Evolutionary conservation across 2,888 invertebrate species (phyloP), one percentile per base, ranked within the genome.

Genomic region (Bugula neritina): DNA sequence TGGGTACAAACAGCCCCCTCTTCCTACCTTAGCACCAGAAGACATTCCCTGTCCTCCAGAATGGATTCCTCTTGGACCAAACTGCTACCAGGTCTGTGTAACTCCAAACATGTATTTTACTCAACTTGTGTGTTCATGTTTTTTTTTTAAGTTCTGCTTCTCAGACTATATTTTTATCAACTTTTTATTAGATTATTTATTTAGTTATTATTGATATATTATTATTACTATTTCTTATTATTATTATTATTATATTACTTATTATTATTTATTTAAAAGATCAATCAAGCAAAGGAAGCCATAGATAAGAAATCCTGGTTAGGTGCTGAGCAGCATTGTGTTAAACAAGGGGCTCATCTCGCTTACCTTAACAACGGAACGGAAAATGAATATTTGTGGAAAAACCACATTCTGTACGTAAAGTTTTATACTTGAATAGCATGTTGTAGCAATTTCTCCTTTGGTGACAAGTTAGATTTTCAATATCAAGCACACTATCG

Each of bases 371-470:
- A 70, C 52, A 70, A 70, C 31, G 70, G 25, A 10, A 70, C 70
- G 10, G 70, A 70, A 23, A 70, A 70, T 70, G 70, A 70, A 25
- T 17, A 10, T 3, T 31, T 70, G 23, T 70, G 70, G 70, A 35
- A 52, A 43, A 34, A 52, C 35, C 17, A 31, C 29, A 17, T 69
- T 17, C n/a, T 69, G 69, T 69, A 69, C 5, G 69, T n/a, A 10
- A 27, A 17, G 10, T 52, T 10, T 52, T 52, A 21, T 17, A 21
- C 52, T 17, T 52, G 17, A 52, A n/a, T n/a, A n/a, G n/a, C n/a
- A n/a, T n/a, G n/a, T n/a, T n/a, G n/a, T n/a, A n/a, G n/a, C n/a
- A n/a, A n/a, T n/a, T n/a, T n/a, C n/a, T n/a, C n/a, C n/a, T n/a
- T n/a, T n/a, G n/a, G n/a, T n/a, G n/a, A n/a, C n/a, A n/a, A n/a